Conservation (phyloP, 2,797 vertebrate species). For the Gallinago solitaria region DNA sequence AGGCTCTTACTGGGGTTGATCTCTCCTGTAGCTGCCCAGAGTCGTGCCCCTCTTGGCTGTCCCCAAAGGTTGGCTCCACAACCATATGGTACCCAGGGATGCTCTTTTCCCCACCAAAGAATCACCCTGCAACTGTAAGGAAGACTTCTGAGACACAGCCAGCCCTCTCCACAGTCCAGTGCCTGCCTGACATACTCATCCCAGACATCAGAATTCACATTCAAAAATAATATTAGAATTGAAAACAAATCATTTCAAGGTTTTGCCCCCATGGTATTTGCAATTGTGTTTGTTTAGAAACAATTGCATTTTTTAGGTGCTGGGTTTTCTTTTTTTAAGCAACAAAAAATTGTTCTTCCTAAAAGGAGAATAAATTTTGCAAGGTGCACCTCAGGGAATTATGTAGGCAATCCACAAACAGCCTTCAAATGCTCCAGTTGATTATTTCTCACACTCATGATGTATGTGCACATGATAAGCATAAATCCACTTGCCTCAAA, state of each 20-base stretch:
- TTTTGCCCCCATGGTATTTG: background rate
- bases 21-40: background rate
- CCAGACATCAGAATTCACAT: background rate
- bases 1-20: background rate
- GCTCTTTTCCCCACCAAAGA: background rate
- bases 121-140: background rate
- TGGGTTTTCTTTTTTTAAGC: background rate
- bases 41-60: background rate
- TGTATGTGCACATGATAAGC: background rate
- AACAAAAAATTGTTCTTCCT: background rate
- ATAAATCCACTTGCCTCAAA: constrained; percentile 4
- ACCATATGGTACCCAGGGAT: background rate
- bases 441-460: constrained; percentile 1
- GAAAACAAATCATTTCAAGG: background rate
- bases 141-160: background rate
- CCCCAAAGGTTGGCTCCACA: background rate
- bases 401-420: background rate
- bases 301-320: background rate
- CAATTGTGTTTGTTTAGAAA: background rate
- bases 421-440: constrained; percentile 16
- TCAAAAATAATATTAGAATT: background rate
- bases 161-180: background rate
- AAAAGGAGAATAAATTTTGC: background rate
- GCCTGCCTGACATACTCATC: background rate
- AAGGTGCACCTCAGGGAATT: background rate